Conservation (phyloP, 2,113 vertebrate species). For the Chionomys nivalis region DNA sequence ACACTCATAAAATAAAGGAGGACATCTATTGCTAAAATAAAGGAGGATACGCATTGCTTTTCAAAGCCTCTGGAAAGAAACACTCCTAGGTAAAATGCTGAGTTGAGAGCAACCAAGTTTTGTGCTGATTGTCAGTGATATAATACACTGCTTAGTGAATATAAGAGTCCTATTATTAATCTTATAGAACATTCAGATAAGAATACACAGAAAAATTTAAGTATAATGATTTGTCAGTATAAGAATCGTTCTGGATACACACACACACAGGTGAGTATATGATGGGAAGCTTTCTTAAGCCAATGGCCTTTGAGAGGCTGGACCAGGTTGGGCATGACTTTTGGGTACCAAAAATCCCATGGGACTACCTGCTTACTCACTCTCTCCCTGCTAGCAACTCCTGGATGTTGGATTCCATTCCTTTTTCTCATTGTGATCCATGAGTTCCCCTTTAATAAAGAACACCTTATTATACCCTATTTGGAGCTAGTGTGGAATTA, state of each 20-base stretch:
- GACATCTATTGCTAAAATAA: neutral
- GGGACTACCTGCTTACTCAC: too few relatives aligned
- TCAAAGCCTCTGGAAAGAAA: neutral
- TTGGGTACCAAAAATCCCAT: too few relatives aligned
- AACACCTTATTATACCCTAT: too few relatives aligned
- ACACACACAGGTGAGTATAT: too few relatives aligned
- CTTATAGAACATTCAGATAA: neutral
- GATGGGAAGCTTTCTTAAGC: too few relatives aligned
- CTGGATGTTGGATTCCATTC: too few relatives aligned
- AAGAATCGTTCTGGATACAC: neutral
- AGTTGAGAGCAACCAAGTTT: neutral
- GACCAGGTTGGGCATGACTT: too few relatives aligned
- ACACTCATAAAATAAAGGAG: neutral
- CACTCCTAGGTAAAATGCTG: neutral
- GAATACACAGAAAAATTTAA: neutral
- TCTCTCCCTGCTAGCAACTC: too few relatives aligned
- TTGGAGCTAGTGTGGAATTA: too few relatives aligned
- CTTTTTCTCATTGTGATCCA: too few relatives aligned
- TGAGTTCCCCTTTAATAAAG: too few relatives aligned
- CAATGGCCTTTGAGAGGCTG: too few relatives aligned
- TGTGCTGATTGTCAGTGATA: constrained; percentile 1
- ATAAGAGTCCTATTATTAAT: neutral
- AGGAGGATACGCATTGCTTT: neutral
- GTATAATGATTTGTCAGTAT: neutral
- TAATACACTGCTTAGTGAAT: neutral